Base-by-base conservation (phyloP, 2,113 vertebrate species). In the Psilopsiagon aurifrons region DNA sequence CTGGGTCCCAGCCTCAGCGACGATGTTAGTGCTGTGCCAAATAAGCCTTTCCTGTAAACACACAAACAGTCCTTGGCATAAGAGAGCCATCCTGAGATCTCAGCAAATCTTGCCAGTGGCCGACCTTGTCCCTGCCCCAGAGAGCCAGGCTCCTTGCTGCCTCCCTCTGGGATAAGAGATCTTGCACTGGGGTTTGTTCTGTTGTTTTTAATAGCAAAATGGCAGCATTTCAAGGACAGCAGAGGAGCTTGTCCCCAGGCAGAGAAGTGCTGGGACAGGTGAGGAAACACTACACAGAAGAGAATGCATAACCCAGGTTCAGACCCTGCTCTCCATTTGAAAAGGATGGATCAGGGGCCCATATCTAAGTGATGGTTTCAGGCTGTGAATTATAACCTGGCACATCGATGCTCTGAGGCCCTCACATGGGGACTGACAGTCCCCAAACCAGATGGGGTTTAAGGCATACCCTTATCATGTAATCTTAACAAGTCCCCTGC, bases 31-130 rank as follows among this genome's bases (percentile, higher is more conserved):
- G 47, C 91, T 44, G 86, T 85, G 95, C 94, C 96, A 95, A 89
- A 85, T 23, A 71, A 87, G 67, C 84, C 86, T 92, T 97, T 89
- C 89, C 89, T 57, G 96, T 95, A 97, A 96, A 97, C 96, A 95
- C 86, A 97, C 95, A 96, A 95, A 96, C 93, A 96, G 95, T 96
- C 94, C 96, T 95, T 96, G 96, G 96, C 96, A 79, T 5, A 9
- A 7, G 74, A 66, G 44, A 71, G 74, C 70, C 66, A 19, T 41
- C 66, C 17, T 71, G 81, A 82, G 93, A 41, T 25, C 77, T 52
- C 66, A 5, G 81, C 8, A 0, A 55, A 29, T 43, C 37, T 20
- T 91, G 95, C 91, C 96, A 95, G 84, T 8, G 89, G 19, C 43
- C 16, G n/a, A 54, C 63, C 49, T 41, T 0, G 0, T 16, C 81